A percentile compares a stretch with the other conserved stretches of the same genome.
phyloP scores from a whole-genome alignment of 1,140 invertebrate genomes.

The Geopemphigus sp. region DNA sequence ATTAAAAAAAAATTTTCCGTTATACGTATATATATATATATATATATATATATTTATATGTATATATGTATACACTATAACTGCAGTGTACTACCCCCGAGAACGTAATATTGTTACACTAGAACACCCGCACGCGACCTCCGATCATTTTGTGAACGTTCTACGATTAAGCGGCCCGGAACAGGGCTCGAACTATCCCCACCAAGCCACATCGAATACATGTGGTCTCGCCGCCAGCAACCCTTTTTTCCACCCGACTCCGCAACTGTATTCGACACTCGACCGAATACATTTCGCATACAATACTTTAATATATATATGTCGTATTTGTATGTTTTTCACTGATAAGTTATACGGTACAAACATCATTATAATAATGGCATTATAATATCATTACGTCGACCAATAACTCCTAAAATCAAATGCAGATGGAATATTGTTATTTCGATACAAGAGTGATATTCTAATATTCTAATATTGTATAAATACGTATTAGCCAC shows the following conservation, averaged over 20 bases:
- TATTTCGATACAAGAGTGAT: too few species aligned
- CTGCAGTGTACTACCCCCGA: neutral
- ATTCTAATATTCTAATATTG: too few species aligned
- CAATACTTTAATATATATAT: too few species aligned
- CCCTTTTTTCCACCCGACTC: constrained; percentile 19
- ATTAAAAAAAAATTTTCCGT: constrained; percentile 12
- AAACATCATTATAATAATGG: too few species aligned
- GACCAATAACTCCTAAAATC: neutral
- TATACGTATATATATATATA: neutral
- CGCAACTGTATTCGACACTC: constrained; percentile 7
- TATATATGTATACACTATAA: too few species aligned
- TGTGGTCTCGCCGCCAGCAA: constrained; percentile 22
- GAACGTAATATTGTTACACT: constrained; percentile 18
- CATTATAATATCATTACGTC: neutral
- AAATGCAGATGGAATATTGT: neutral
- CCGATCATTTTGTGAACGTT: constrained; percentile 20
- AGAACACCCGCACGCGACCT: constrained; percentile 35
- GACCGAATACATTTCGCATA: neutral
- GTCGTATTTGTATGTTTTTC: neutral
- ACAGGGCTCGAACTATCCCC: constrained; percentile 37
- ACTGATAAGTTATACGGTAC: too few species aligned
- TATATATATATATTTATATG: too few species aligned
- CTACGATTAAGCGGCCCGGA: constrained; percentile 37
- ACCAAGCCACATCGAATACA: constrained; percentile 2
- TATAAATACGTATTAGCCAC: too few species aligned